Evolutionary conservation across 2,113 vertebrate species (phyloP), one percentile per base, ranked within the genome.

Genomic region (Suricata suricatta): DNA sequence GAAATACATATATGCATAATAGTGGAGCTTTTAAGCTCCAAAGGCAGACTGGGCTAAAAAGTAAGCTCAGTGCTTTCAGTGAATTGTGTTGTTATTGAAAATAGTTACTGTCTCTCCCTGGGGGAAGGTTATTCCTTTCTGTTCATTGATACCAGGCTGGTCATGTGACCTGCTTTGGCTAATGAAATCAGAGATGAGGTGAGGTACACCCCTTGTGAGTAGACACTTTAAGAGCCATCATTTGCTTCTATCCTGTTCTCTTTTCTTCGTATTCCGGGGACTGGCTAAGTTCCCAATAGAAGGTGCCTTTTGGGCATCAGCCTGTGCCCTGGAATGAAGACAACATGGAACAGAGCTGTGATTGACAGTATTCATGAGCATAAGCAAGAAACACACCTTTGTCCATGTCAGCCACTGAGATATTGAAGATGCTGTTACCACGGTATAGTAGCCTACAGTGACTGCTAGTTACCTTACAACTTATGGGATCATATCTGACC

Each of bases 91-190:
- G 82, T 47, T 87, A 35, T 35, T 93, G 72, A 96, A 89, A 95
- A 69, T 71, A 97, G 72, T 96, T 96, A 80, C 90, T 90, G 47
- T 88, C 31, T 57, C n/a, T 96, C 63, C 82, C 72, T 54, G 23
- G 66, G 83, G 60, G 27, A 83, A 82, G 63, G 47, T 83, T 93
- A 35, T 57, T 89, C 35, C 93, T 89, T 93, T 74, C 74, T 64
- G 41, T 69, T 92, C 68, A 69, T 50, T 83, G 79, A 64, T 64
- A 64, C 7, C 23, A 69, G n/a, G 38, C 38, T 89, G 47, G 54
- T 76, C 83, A 44, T n/a, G 25, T 52, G 79, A 57, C 44, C 63
- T 91, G 64, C 63, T 80, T 41, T 72, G n/a, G 69, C 57, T 81
- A 93, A 71, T 33, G 92, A 90, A 79, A 80, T 29, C 25, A 57